These are phyloP conservation scores for Rhipidura dahli DNA, from an alignment of 2,113 vertebrate genomes.

Conservation along the genomic window DNA sequence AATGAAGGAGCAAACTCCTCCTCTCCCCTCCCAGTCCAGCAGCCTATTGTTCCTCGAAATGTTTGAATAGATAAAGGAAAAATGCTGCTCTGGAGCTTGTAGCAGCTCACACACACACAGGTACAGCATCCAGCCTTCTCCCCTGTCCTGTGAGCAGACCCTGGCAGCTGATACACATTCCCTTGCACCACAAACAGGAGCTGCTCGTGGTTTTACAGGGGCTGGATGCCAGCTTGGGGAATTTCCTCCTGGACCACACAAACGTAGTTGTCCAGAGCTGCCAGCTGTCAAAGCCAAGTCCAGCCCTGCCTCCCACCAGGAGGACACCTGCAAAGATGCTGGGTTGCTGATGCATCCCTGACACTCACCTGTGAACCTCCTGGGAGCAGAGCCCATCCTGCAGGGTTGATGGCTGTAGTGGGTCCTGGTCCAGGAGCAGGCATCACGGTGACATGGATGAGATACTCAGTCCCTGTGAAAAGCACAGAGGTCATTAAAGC, in stretches of 20 bases:
- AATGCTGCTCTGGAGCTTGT: background rate
- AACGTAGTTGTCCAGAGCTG: background rate
- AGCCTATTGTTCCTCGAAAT: background rate
- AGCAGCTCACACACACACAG: background rate
- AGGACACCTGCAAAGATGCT: background rate
- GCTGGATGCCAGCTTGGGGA: background rate
- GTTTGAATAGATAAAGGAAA: background rate
- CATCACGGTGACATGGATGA: fast-evolving
- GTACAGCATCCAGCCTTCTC: background rate
- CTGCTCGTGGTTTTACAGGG: background rate
- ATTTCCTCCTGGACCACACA: background rate
- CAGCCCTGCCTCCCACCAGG: background rate
- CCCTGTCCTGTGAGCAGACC: background rate
- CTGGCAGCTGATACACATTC: background rate
- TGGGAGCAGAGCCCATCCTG: background rate
- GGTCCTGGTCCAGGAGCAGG: background rate
- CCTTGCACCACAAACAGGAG: background rate
- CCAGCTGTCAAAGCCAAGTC: background rate
- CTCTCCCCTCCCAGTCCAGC: background rate
- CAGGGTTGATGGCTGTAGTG: fast-evolving
- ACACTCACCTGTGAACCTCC: background rate
- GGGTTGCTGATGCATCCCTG: background rate
- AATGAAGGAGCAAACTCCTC: background rate
- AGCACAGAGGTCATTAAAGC: background rate
- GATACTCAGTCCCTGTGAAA: background rate